phyloP scores from a whole-genome alignment of 2,888 invertebrate genomes.

The Torymus texanus region DNA sequence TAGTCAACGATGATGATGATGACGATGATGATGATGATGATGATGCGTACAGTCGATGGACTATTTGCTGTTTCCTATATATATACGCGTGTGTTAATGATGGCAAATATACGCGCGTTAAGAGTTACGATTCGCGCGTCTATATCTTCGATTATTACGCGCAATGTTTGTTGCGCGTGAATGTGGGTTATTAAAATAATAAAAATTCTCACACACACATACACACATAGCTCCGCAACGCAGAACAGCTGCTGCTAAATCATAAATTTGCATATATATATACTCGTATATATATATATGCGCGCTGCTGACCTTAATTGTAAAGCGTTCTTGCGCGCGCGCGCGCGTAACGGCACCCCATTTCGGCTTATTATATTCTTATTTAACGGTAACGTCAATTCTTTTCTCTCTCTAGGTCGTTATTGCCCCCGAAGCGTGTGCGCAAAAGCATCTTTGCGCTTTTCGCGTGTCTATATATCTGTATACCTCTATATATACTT shows the following conservation, averaged over 20 bases:
- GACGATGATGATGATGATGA: no score
- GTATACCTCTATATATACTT: no score
- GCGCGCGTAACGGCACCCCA: conserved; percentile 40
- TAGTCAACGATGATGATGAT: no score
- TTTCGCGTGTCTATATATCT: not conserved
- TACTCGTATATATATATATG: conserved; percentile 4
- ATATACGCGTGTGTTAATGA: no score
- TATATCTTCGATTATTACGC: no score
- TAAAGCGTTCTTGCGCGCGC: not conserved
- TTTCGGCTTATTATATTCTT: conserved; percentile 43
- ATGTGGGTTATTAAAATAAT: conserved; percentile 26
- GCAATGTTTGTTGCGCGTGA: conserved; percentile 1
- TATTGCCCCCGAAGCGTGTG: not conserved
- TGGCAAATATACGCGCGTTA: no score
- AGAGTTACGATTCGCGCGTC: no score
- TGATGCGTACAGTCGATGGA: no score
- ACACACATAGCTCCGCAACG: not conserved
- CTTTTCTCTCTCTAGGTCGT: conserved; percentile 32
- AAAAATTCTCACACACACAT: no score
- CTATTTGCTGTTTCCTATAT: no score
- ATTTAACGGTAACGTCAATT: conserved; percentile 50
- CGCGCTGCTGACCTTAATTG: conserved; percentile 37
- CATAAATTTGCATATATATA: conserved; percentile 39
- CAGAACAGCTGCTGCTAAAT: conserved; percentile 11
- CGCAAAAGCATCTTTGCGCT: not conserved